Conservation (phyloP, 2,113 vertebrate species). For the Condylura cristata region DNA sequence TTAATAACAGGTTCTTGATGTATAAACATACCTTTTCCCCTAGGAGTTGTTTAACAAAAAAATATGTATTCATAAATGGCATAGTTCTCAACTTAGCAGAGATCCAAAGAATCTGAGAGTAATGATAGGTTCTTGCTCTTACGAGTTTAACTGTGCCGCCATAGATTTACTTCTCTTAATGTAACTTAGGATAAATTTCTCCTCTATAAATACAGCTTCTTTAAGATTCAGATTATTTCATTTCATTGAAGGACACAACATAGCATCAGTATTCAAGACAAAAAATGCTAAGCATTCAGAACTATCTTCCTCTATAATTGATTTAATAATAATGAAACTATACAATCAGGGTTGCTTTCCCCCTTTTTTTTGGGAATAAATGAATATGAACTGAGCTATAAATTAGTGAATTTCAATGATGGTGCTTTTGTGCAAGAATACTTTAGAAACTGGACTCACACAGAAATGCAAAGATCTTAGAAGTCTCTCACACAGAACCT, state of each 20-base stretch:
- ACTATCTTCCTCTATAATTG: slow-evolving; percentile 13
- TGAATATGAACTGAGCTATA: slow-evolving; percentile 20
- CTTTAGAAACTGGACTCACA: slow-evolving; percentile 3
- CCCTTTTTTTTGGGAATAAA: slow-evolving; percentile 3
- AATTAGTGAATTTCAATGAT: slow-evolving; percentile 28
- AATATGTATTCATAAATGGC: slow-evolving; percentile 55
- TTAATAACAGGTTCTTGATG: slow-evolving; percentile 77
- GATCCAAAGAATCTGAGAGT: slow-evolving; percentile 50
- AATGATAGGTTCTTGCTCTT: slow-evolving; percentile 69
- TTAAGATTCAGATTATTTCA: slow-evolving; percentile 61
- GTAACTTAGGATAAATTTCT: slow-evolving; percentile 50
- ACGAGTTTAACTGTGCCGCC: slow-evolving; percentile 60
- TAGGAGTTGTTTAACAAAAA: slow-evolving; percentile 61
- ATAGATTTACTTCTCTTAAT: slow-evolving; percentile 61
- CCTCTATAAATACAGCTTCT: slow-evolving; percentile 61
- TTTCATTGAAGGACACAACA: slow-evolving; percentile 30
- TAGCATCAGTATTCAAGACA: slow-evolving; percentile 44
- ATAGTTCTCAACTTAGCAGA: slow-evolving; percentile 64
- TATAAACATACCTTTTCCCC: slow-evolving; percentile 59
- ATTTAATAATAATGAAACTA: slow-evolving; percentile 49
- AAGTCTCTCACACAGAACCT: slow-evolving; percentile 21
- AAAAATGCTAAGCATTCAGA: slow-evolving; percentile 29
- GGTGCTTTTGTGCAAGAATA: slow-evolving; percentile 38
- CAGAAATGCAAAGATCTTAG: slow-evolving; percentile 35
- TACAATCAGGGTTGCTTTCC: not conserved